Conservation (phyloP, 2,113 vertebrate species). For the Pollimyrus isidori region DNA sequence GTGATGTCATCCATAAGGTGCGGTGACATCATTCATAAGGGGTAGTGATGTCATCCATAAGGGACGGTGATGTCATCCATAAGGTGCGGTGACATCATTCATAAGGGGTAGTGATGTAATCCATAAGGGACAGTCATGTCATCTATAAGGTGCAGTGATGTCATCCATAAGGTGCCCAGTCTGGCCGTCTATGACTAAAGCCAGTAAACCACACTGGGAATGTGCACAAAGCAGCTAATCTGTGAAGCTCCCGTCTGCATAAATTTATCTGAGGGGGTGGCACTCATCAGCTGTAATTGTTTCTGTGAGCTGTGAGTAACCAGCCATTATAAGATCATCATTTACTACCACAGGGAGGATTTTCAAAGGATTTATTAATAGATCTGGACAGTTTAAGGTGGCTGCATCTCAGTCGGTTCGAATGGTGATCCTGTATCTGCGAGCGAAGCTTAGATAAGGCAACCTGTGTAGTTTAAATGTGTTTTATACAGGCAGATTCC, state of each 20-base stretch:
- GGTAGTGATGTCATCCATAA: too few relatives aligned
- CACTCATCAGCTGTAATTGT: neutral
- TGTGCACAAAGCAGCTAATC: neutral
- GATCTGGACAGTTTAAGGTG: neutral
- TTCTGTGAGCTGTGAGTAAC: conserved; percentile 2
- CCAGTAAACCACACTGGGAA: neutral
- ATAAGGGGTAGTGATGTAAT: too few relatives aligned
- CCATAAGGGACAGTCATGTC: too few relatives aligned
- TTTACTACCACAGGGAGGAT: neutral
- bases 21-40: neutral
- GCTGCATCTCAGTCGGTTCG: neutral
- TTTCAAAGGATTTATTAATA: neutral
- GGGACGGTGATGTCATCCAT: too few relatives aligned
- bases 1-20: too few relatives aligned
- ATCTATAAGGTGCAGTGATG: too few relatives aligned
- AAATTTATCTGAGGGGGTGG: neutral
- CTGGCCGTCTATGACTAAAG: neutral
- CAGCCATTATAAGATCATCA: neutral
- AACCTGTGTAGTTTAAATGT: neutral
- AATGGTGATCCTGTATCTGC: neutral
- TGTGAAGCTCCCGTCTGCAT: neutral
- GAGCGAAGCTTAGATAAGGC: neutral
- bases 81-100: neutral
- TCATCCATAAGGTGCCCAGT: neutral
- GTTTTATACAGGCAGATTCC: neutral